Conservation (phyloP, 2,113 vertebrate genomes). For the Aplodontia rufa region DNA sequence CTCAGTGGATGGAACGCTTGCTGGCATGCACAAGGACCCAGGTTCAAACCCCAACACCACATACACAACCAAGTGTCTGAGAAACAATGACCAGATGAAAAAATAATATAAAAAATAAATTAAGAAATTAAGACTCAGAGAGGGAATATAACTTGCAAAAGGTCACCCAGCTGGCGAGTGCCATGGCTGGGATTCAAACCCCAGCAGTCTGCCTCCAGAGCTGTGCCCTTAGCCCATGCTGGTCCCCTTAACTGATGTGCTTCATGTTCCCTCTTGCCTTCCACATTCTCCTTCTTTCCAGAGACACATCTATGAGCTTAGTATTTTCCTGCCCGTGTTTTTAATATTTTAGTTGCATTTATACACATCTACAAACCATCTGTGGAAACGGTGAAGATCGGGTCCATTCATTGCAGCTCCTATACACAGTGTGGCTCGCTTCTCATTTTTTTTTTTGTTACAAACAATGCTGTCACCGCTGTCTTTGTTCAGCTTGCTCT, state of each 20-base stretch:
- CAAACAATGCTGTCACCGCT: not conserved
- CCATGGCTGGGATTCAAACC: not conserved
- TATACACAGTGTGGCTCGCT: too few relatives aligned
- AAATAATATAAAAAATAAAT: too few relatives aligned
- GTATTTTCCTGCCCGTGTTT: not conserved
- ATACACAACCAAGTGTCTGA: too few relatives aligned
- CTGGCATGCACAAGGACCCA: too few relatives aligned
- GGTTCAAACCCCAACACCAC: too few relatives aligned
- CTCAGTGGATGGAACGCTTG: too few relatives aligned
- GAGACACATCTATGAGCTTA: not conserved
- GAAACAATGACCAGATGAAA: too few relatives aligned
- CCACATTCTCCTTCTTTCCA: not conserved
- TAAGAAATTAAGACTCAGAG: not conserved
- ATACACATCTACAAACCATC: not conserved
- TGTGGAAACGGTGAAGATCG: not conserved
- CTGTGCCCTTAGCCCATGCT: not conserved
- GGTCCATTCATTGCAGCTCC: not conserved
- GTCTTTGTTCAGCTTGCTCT: not conserved
- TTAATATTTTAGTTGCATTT: not conserved
- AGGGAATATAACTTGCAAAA: not conserved
- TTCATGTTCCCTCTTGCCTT: not conserved
- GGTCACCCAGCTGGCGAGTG: not conserved
- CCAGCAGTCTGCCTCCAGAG: not conserved
- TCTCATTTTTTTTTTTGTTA: not conserved
- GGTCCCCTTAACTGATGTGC: not conserved